Conservation (phyloP, 2,797 vertebrate species). For the Mus minutoides region DNA sequence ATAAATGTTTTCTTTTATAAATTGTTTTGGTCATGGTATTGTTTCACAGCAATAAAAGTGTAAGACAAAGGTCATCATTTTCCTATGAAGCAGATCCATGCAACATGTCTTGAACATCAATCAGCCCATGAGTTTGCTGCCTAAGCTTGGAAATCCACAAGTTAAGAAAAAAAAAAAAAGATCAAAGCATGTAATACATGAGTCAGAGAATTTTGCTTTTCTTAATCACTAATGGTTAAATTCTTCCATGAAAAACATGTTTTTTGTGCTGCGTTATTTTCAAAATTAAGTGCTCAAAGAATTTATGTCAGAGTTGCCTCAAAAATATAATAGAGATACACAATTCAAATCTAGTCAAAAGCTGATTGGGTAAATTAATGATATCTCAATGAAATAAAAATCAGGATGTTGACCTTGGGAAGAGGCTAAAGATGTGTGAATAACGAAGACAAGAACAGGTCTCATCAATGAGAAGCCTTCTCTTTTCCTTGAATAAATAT, state of each 20-base stretch:
- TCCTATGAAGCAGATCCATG: not conserved
- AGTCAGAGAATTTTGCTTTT: constrained; percentile 9
- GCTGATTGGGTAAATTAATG: not conserved
- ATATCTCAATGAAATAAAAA: not conserved
- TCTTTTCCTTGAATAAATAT: not conserved
- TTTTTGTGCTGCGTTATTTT: constrained; percentile 1
- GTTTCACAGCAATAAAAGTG: not conserved
- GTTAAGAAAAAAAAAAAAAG: not conserved
- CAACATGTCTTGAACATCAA: not conserved
- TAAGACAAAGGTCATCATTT: not conserved
- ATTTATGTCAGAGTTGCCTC: constrained; percentile 19
- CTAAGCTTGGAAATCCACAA: not conserved
- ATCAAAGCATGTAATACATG: not conserved
- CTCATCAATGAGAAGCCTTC: not conserved
- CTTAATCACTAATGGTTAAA: constrained; percentile 5
- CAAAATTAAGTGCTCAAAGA: constrained; percentile 18
- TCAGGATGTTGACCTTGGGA: not conserved
- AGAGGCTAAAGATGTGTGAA: constrained; percentile 6
- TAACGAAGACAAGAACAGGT: not conserved
- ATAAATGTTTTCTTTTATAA: not conserved
- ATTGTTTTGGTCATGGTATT: not conserved
- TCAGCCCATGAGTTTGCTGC: not conserved
- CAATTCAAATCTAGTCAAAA: not conserved
- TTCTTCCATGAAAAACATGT: not conserved
- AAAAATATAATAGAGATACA: not conserved